Base-by-base conservation (phyloP, 1,140 invertebrate species). In the Drosophila mauritiana region DNA sequence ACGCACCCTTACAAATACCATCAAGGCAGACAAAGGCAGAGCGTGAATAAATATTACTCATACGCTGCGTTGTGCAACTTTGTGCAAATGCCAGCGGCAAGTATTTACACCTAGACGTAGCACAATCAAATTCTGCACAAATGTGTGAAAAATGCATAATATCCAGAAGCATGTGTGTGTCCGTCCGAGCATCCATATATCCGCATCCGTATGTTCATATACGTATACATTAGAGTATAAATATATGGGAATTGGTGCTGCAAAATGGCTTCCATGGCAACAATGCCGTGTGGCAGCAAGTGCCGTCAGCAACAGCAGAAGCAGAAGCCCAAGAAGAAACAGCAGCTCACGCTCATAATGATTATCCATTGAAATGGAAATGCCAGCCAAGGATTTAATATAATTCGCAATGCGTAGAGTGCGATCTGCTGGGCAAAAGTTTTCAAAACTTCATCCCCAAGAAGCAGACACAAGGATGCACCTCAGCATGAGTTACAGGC, bases 291-390 rank as follows among this genome's bases (percentile, higher is more conserved):
- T 43, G 73, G 62, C 73, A 49, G 74, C 74, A 77, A 77, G 55
- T 77, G 74, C 73, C 63, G 56, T 69, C 73, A 76, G 74, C 72
- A 64, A 40, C 64, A 65, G 52, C 48, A 63, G 20, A 17, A 64
- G 46, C 48, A 69, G 34, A 40, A 56, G 40, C 42, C 31, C 13
- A 25, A 65, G 45, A 51, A 65, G 64, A 65, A 68, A 46, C 74
- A 68, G 70, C 81, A 85, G 62, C 67, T 76, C 63, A 61, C 68
- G 78, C 80, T 91, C 82, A 90, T 91, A 90, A 90, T 90, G 86
- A 90, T 90, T 90, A 90, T 90, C 86, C 86, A 90, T 90, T 90
- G 88, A 90, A 86, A 90, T 90, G 86, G 86, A 90, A 90, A 90
- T 85, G 73, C 76, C 76, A 77, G 77, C 73, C 76, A 86, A 76